These are phyloP conservation scores for Neolamprologus sp. DNA, from an alignment of 2,113 vertebrate genomes.

Conservation along the genomic window DNA sequence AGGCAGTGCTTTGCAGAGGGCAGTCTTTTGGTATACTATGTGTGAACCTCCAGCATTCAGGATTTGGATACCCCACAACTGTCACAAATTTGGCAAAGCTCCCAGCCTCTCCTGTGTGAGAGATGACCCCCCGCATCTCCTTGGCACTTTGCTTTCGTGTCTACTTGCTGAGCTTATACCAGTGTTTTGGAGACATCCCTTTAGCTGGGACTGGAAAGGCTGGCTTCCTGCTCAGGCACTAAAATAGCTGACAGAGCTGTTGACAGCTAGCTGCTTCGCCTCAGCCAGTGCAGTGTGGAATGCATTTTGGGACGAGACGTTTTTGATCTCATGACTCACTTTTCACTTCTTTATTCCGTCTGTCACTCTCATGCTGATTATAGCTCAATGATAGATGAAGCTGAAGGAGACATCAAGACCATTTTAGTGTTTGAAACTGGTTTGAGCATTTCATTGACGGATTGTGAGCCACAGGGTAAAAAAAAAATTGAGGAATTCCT, in stretches of 20 bases:
- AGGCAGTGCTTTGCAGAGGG: not conserved
- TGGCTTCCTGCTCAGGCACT: conserved; percentile 12
- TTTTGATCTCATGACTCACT: conserved; percentile 19
- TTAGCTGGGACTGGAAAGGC: conserved; percentile 30
- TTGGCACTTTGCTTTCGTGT: conserved; percentile 32
- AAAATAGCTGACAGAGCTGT: conserved; percentile 35
- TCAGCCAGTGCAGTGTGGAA: not conserved
- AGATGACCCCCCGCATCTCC: not conserved
- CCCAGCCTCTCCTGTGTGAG: not conserved
- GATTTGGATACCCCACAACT: not conserved
- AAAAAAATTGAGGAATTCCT: not conserved
- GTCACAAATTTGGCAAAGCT: conserved; percentile 2
- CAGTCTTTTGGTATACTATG: not conserved
- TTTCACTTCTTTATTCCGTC: conserved; percentile 11
- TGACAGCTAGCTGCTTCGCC: not conserved
- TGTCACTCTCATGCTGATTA: not conserved
- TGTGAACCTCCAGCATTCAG: not conserved
- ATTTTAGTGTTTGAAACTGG: not conserved
- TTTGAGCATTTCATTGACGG: not conserved
- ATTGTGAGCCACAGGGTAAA: not conserved
- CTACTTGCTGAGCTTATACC: not conserved
- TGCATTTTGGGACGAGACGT: conserved; percentile 23
- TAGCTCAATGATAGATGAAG: not conserved
- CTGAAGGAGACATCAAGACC: not conserved
- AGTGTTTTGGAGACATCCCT: conserved; percentile 50